Evolutionary conservation across 2,113 vertebrate genomes (phyloP).

Genomic region (Ammodytes marinus): DNA sequence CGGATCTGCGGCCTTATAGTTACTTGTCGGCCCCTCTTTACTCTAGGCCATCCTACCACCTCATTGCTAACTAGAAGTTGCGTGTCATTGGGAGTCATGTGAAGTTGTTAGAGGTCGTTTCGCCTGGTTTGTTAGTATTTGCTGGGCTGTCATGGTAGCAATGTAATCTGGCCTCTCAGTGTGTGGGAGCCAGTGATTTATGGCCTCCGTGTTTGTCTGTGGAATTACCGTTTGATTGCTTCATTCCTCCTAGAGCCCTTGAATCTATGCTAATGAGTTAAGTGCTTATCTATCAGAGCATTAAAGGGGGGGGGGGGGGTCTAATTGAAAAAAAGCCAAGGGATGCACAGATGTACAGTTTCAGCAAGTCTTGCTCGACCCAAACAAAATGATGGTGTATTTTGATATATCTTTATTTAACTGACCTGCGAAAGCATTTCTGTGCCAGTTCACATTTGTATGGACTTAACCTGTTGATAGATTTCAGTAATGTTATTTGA

Average conservation of each 20-base stretch:
- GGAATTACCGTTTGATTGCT: slow-evolving; percentile 78
- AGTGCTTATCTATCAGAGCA: slow-evolving; percentile 75
- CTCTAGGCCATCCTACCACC: not conserved
- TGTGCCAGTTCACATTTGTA: not conserved
- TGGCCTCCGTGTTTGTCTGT: slow-evolving; percentile 70
- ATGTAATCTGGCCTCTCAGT: slow-evolving; percentile 67
- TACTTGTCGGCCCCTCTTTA: too few relatives aligned
- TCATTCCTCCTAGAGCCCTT: slow-evolving; percentile 72
- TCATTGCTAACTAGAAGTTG: slow-evolving; percentile 14
- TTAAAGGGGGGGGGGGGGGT: slow-evolving; percentile 63
- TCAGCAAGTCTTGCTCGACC: slow-evolving; percentile 19
- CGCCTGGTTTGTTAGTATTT: slow-evolving; percentile 53
- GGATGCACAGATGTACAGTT: slow-evolving; percentile 53
- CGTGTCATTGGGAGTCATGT: slow-evolving; percentile 55
- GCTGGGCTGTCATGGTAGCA: slow-evolving; percentile 49
- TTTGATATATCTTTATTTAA: not conserved
- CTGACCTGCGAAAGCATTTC: not conserved
- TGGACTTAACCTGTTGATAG: not conserved
- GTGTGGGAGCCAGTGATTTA: slow-evolving; percentile 70
- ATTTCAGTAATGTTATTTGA: slow-evolving; percentile 27
- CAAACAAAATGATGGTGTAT: not conserved
- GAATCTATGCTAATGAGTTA: slow-evolving; percentile 76
- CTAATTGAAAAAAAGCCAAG: slow-evolving; percentile 56
- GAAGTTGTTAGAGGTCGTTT: slow-evolving; percentile 63
- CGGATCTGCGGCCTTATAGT: too few relatives aligned